Percentiles rank a stretch among this genome's conserved stretches.
phyloP scores from a whole-genome alignment of 2,113 vertebrate species.

The Ornithorhynchus anatinus region DNA sequence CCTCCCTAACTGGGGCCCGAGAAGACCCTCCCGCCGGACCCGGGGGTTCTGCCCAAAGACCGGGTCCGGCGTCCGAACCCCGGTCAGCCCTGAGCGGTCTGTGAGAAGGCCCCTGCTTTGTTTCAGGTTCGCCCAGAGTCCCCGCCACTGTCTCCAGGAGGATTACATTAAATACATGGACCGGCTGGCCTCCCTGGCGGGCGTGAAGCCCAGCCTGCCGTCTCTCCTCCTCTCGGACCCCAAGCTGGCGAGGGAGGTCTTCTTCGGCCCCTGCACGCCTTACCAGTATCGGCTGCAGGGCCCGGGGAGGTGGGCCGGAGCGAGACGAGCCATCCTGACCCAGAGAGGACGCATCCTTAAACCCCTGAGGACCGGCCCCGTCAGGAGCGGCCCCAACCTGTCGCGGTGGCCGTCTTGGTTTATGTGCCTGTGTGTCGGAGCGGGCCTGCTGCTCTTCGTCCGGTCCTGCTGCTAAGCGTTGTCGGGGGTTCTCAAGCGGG shows the following conservation, averaged over 20 bases:
- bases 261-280: constrained; percentile 73
- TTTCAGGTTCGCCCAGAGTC: constrained; percentile 54
- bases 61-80: too few relatives aligned
- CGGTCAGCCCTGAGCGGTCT: too few relatives aligned
- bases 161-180: constrained; percentile 83
- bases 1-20: too few relatives aligned
- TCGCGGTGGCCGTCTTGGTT: not conserved
- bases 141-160: constrained; percentile 79
- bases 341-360: constrained; percentile 64
- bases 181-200: constrained; percentile 74
- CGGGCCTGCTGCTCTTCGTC: not conserved
- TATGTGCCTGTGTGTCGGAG: not conserved
- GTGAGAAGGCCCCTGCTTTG: too few relatives aligned
- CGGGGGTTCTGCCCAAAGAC: too few relatives aligned
- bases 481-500: too few relatives aligned
- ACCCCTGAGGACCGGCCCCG: constrained; percentile 67
- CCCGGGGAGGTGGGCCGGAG: constrained; percentile 71
- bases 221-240: constrained; percentile 75
- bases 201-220: constrained; percentile 70
- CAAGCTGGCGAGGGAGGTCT: constrained; percentile 64
- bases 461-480: too few relatives aligned
- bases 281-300: constrained; percentile 81
- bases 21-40: too few relatives aligned
- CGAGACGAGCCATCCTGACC: constrained; percentile 74
- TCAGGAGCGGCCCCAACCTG: not conserved